These are phyloP conservation scores for Hippopotamyrus pictus DNA, from an alignment of 2,797 vertebrate genomes.

Conservation along the genomic window DNA sequence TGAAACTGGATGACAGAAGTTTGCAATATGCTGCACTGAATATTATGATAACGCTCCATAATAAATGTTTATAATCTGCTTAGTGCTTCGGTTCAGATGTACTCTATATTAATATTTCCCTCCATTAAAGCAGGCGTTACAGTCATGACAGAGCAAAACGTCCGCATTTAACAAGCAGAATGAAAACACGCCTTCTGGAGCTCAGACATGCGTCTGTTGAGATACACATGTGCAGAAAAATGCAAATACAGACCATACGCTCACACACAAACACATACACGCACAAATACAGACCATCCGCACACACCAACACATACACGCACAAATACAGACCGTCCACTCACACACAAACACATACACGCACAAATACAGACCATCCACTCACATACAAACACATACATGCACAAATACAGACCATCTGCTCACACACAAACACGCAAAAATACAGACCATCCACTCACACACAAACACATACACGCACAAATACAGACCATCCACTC, in stretches of 20 bases:
- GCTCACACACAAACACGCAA: no score
- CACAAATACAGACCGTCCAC: no score
- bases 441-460: no score
- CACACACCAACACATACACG: no score
- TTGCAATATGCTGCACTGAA: slow-evolving; percentile 95
- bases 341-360: no score
- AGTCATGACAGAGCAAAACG: slow-evolving; percentile 43
- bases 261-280: neutral
- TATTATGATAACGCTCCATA: slow-evolving; percentile 99
- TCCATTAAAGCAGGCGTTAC: slow-evolving; percentile 56
- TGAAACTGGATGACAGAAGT: slow-evolving; percentile 91
- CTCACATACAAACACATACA: no score
- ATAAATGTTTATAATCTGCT: slow-evolving; percentile 99
- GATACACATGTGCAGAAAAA: slow-evolving; percentile 2
- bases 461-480: neutral
- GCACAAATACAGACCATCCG: no score
- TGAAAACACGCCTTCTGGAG: slow-evolving; percentile 39
- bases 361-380: no score
- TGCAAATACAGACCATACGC: neutral
- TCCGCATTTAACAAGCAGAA: slow-evolving; percentile 48
- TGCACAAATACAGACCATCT: no score
- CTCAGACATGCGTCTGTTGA: neutral
- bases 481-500: neutral
- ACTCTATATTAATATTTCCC: slow-evolving; percentile 87
- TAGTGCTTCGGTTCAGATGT: slow-evolving; percentile 89